Conservation (phyloP, 2,888 invertebrate species). For the Drosophila prolongata region DNA sequence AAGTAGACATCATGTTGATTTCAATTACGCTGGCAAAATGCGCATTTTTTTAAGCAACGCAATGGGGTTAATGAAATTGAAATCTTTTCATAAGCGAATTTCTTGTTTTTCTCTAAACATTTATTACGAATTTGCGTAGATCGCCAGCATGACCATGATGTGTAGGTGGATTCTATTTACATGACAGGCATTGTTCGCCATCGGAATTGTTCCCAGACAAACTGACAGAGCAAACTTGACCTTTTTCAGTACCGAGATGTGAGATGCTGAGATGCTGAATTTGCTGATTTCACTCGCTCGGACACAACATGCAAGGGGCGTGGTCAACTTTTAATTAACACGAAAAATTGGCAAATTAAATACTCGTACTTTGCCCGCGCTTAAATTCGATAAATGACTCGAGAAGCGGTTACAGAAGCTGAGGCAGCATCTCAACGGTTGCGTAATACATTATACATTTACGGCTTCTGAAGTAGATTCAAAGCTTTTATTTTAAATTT, state of each 20-base stretch:
- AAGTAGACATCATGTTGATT: conserved; percentile 78
- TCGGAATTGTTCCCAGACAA: conserved; percentile 33
- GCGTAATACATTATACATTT: conserved; percentile 1
- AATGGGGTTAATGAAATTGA: conserved; percentile 74
- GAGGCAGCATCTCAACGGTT: conserved; percentile 7
- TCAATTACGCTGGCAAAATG: conserved; percentile 65
- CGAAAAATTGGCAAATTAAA: conserved; percentile 45
- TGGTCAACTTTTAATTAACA: conserved; percentile 39
- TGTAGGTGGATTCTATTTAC: conserved; percentile 41
- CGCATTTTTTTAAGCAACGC: conserved; percentile 49
- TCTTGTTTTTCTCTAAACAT: neutral
- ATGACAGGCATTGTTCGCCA: conserved; percentile 32
- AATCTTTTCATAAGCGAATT: conserved; percentile 27
- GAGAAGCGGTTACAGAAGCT: conserved; percentile 38
- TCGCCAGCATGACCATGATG: conserved; percentile 16
- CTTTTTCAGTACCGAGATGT: conserved; percentile 41
- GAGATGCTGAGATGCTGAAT: conserved; percentile 14
- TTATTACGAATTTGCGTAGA: conserved; percentile 23
- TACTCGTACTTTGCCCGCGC: conserved; percentile 12
- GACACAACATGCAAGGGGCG: conserved; percentile 64
- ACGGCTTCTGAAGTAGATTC: conserved; percentile 8
- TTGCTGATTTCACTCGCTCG: conserved; percentile 38
- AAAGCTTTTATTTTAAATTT: neutral
- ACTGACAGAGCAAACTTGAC: conserved; percentile 63
- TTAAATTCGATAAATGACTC: conserved; percentile 11